Evolutionary conservation across 1,140 invertebrate genomes (phyloP).

Genomic region (Trinorchestia longiramus): DNA sequence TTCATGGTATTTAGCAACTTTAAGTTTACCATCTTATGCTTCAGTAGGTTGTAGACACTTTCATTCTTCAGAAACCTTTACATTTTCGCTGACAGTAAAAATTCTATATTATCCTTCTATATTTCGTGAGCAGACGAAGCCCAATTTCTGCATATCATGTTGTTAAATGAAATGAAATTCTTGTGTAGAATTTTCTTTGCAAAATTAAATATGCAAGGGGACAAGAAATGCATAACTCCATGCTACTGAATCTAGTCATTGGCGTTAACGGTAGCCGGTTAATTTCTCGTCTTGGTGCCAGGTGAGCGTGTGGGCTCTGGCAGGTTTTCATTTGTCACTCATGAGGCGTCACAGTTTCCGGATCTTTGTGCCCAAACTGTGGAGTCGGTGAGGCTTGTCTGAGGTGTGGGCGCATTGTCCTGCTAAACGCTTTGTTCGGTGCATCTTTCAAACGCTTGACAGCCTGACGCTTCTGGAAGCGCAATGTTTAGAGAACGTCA

Average conservation of each 20-base stretch:
- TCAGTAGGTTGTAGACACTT: neutral
- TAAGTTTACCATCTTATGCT: neutral
- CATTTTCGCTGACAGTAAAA: neutral
- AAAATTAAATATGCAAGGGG: neutral
- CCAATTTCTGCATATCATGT: neutral
- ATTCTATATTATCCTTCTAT: neutral
- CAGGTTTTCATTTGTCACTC: neutral
- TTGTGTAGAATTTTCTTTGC: neutral
- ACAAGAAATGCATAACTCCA: neutral
- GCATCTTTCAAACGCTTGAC: conserved; percentile 42
- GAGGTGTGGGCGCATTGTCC: conserved; percentile 34
- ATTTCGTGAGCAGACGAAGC: neutral
- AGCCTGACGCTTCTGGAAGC: conserved; percentile 32
- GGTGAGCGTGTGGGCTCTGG: neutral
- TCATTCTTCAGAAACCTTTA: neutral
- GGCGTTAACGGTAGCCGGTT: neutral
- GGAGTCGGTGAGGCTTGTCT: neutral
- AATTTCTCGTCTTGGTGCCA: neutral
- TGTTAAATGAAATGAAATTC: neutral
- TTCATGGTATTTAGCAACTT: neutral
- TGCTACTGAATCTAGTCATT: neutral
- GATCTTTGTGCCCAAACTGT: neutral
- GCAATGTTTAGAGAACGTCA: conserved; percentile 45
- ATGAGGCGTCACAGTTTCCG: neutral
- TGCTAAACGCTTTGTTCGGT: conserved; percentile 28